phyloP scores from a whole-genome alignment of 2,888 invertebrate species.

The Netelia inedita region DNA sequence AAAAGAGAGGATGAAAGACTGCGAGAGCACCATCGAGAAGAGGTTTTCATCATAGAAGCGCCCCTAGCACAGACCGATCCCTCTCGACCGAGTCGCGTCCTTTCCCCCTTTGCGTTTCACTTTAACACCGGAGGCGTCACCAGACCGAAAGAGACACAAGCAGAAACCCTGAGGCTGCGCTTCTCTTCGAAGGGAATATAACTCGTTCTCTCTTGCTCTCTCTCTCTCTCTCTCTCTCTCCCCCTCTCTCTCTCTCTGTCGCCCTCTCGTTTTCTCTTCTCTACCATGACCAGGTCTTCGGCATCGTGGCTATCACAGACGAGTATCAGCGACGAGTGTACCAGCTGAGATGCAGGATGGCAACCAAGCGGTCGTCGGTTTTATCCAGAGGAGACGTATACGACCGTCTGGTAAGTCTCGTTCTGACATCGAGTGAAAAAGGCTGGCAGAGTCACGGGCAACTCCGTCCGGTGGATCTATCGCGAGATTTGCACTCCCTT shows the following conservation, averaged over 20 bases:
- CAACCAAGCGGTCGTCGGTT: neutral
- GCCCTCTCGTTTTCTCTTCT: too few relatives aligned
- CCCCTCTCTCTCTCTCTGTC: too few relatives aligned
- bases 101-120: constrained; percentile 8
- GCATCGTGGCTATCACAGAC: too few relatives aligned
- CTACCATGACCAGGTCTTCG: too few relatives aligned
- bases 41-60: constrained; percentile 23
- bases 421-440: neutral
- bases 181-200: neutral
- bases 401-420: neutral
- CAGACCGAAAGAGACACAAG: constrained; percentile 2
- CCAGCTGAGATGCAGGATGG: neutral
- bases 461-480: neutral
- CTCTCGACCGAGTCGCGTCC: neutral
- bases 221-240: neutral
- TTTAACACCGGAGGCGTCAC: constrained; percentile 6
- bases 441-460: neutral
- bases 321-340: too few relatives aligned
- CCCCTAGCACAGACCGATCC: neutral
- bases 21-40: constrained; percentile 7
- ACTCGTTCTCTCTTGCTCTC: too few relatives aligned
- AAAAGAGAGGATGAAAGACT: constrained; percentile 11
- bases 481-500: constrained; percentile 9
- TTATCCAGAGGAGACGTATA: neutral
- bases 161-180: neutral